phyloP scores from a whole-genome alignment of 2,888 invertebrate species.

The Caenorhabditis macrosperma region DNA sequence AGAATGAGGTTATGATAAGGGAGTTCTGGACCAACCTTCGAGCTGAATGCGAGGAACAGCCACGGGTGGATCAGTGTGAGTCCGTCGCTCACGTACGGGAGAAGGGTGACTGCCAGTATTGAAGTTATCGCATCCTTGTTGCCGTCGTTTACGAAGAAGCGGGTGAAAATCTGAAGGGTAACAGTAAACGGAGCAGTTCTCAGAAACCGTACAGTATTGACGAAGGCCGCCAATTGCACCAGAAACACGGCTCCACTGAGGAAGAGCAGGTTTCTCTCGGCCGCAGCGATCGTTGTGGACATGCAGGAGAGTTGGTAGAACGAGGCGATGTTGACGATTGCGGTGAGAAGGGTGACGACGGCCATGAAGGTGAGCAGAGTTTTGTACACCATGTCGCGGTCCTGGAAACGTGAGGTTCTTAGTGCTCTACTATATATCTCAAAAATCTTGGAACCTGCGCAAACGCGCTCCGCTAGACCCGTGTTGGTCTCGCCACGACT shows the following conservation, averaged over 20 bases:
- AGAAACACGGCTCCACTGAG: slow-evolving; percentile 36
- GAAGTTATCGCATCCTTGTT: slow-evolving; percentile 21
- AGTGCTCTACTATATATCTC: too few relatives aligned
- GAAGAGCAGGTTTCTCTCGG: slow-evolving; percentile 45
- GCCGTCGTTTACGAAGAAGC: slow-evolving; percentile 33
- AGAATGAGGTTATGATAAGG: background rate
- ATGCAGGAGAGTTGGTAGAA: slow-evolving; percentile 28
- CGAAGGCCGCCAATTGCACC: slow-evolving; percentile 30
- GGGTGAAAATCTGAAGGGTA: slow-evolving; percentile 29
- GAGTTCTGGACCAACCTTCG: background rate
- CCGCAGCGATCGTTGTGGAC: slow-evolving; percentile 18
- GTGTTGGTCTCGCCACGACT: too few relatives aligned
- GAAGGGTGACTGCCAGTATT: slow-evolving; percentile 29
- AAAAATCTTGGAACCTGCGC: background rate
- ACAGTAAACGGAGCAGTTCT: background rate
- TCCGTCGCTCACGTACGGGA: slow-evolving; percentile 47
- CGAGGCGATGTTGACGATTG: slow-evolving; percentile 31
- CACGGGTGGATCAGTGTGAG: slow-evolving; percentile 45
- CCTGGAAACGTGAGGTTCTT: too few relatives aligned
- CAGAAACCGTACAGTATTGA: slow-evolving; percentile 32
- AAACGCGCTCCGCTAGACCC: too few relatives aligned
- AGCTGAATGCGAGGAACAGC: background rate
- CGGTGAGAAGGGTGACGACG: slow-evolving; percentile 11
- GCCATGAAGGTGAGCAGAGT: slow-evolving; percentile 9
- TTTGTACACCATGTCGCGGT: slow-evolving; percentile 19